Evolutionary conservation across 2,797 vertebrate genomes (phyloP).

Genomic region (Acipenser transmontanus): DNA sequence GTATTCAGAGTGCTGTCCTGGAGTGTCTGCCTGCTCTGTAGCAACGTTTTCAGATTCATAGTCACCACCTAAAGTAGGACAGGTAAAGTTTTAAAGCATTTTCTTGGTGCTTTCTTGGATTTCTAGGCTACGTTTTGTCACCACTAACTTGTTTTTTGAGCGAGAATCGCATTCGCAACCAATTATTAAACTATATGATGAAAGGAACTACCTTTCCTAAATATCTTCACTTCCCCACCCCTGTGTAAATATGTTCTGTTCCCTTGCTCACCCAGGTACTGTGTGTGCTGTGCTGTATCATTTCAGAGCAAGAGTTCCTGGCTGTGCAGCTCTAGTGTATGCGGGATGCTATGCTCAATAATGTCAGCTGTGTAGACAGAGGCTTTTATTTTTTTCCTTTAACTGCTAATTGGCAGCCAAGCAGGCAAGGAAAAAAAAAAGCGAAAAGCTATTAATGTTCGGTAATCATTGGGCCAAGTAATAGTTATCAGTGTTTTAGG

Average conservation of each 20-base stretch:
- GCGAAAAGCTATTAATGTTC: slow-evolving; percentile 29
- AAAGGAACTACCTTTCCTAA: too few relatives aligned
- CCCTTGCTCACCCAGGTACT: too few relatives aligned
- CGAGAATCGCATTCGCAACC: too few relatives aligned
- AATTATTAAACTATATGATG: too few relatives aligned
- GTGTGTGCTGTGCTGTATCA: too few relatives aligned
- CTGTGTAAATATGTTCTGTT: too few relatives aligned
- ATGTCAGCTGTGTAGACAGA: slow-evolving; percentile 32
- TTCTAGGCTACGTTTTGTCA: not conserved
- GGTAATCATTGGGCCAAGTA: slow-evolving; percentile 49
- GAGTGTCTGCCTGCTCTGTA: not conserved
- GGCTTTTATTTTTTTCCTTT: slow-evolving; percentile 47
- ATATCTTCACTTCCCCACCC: too few relatives aligned
- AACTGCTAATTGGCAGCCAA: slow-evolving; percentile 51
- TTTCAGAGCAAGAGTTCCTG: too few relatives aligned
- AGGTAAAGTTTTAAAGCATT: too few relatives aligned
- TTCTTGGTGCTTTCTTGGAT: not conserved
- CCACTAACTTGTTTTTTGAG: not conserved
- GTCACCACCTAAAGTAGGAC: too few relatives aligned
- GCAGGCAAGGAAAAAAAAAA: slow-evolving; percentile 28
- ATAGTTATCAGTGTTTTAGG: slow-evolving; percentile 51
- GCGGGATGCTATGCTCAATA: slow-evolving; percentile 30
- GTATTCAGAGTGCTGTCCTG: not conserved
- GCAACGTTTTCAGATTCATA: not conserved
- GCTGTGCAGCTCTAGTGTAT: slow-evolving; percentile 23